Evolutionary conservation across 53 echinoderm and acorn worm genomes (phyloP), one percentile per base, ranked within the genome.

Genomic region (Henricia sp.): DNA sequence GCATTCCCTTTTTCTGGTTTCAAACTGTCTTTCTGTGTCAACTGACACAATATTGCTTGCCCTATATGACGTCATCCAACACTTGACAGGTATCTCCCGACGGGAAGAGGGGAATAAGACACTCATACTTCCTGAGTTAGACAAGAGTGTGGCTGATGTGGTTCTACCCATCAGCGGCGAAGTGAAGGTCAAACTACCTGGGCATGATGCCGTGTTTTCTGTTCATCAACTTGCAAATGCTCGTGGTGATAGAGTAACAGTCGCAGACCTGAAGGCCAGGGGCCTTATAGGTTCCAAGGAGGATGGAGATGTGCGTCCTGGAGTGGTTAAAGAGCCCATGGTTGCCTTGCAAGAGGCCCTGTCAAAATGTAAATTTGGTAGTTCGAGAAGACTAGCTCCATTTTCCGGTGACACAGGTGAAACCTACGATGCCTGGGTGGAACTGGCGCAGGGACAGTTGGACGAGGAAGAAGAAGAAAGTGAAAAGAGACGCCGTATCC

Each of bases 401-500:
- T 84, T 89, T 30, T 89, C 89, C 11, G 89, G 89, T 32, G 20
- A 26, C 1, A 0, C 50, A 8, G 89, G 84, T 50, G 76, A 84
- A 3, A 8, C 8, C 23, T 89, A 38, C 39, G 19, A 37, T 28
- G 19, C 40, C 1, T 89, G 89, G 89, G 67, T 66, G 14, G 75
- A 64, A 5, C 73, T 68, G 19, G 84, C 60, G 14, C 53, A 84
- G 52, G 74, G 83, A 6, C 89, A 84, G 34, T 50, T 88, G 67
- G 74, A 88, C 6, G 83, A 89, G 24, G 71, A 70, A 11, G 4
- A 67, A 20, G 68, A 52, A 1, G 77, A 84, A n/a, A 29, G 75
- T 2, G 84, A 84, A 48, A 66, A 84, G 62, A 52, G 82, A 34
- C 40, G 80, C 14, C 55, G 90, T 8, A 44, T 86, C 16, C 52